Base-by-base conservation (phyloP, 2,113 vertebrate species). In the Xyrauchen texanus region DNA sequence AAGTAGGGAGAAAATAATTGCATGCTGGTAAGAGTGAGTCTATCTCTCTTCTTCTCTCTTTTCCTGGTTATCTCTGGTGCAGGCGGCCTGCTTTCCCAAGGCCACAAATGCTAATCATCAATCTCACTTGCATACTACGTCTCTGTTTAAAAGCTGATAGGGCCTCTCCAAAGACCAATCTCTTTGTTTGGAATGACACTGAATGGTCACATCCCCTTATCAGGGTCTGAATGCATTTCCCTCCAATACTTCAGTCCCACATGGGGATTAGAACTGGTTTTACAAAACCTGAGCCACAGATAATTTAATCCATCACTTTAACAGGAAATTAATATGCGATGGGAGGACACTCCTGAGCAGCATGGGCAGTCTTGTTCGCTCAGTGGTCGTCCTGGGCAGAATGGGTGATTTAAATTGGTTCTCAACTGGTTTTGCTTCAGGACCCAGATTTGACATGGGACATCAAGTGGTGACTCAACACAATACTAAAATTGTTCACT, bases 261-360 rank as follows among this genome's bases (percentile, higher is more conserved):
- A 86, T 88, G 90, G 93, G 92, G 92, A 94, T 93, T 92, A 90
- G 85, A 92, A 90, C 88, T 85, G 63, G 92, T 90, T 93, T 94
- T 94, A 94, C 93, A 93, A 95, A 92, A 95, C 96, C 91, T 91
- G 90, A 94, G 94, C 93, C 92, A 88, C 87, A 93, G 92, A 95
- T 96, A 95, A 96, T 96, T 96, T 95, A 95, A 97, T 97, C 94
- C 94, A 96, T 97, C 95, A 96, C 94, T 96, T 96, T 95, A 96
- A 94, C 94, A 94, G 95, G 92, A 94, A 94, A 94, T 94, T 93
- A 95, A 95, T 96, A 96, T 96, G 94, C 93, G 92, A 92, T 93
- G 47, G 86, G 5, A n/a, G 74, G 74, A 77, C 49, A 57, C n/a
- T 34, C 21, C 21, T 34, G 21, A 34, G 21, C 21, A 34, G 21